Conservation (phyloP, 2,113 vertebrate genomes). For the Scophthalmus maximus region DNA sequence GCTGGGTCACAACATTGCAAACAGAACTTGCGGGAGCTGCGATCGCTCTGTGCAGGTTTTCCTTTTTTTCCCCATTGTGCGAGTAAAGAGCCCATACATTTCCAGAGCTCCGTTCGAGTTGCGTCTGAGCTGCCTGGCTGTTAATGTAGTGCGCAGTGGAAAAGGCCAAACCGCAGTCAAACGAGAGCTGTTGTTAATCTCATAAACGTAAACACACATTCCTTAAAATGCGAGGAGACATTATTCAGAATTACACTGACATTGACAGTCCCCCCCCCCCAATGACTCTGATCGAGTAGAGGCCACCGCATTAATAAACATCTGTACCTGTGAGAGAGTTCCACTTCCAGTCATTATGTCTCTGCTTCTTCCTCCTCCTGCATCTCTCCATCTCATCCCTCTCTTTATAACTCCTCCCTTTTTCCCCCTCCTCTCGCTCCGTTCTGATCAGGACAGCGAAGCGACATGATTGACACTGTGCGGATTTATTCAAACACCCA, state of each 20-base stretch:
- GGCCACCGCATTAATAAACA: conserved; percentile 2
- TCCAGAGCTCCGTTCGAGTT: not conserved
- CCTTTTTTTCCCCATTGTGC: not conserved
- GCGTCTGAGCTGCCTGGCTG: not conserved
- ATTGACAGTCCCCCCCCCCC: not conserved
- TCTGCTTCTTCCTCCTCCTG: conserved; percentile 13
- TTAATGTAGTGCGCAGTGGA: not conserved
- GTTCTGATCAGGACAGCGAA: conserved; percentile 57
- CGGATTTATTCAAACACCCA: conserved; percentile 68
- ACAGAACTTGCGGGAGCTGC: conserved; percentile 6
- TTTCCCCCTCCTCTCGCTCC: not conserved
- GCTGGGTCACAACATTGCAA: not conserved
- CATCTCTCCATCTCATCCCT: conserved; percentile 12
- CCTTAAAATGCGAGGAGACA: not conserved
- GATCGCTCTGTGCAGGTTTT: not conserved
- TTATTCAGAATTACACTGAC: not conserved
- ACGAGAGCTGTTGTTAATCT: not conserved
- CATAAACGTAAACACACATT: not conserved
- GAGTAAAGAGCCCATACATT: not conserved
- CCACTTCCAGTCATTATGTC: conserved; percentile 26
- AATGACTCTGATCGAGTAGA: not conserved
- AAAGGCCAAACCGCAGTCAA: not conserved
- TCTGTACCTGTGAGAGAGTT: conserved; percentile 21
- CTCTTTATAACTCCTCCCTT: not conserved
- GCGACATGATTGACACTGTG: conserved; percentile 62